Evolutionary conservation across 2,113 vertebrate genomes (phyloP), one percentile per base, ranked within the genome.

Genomic region (Cnemophilus loriae): DNA sequence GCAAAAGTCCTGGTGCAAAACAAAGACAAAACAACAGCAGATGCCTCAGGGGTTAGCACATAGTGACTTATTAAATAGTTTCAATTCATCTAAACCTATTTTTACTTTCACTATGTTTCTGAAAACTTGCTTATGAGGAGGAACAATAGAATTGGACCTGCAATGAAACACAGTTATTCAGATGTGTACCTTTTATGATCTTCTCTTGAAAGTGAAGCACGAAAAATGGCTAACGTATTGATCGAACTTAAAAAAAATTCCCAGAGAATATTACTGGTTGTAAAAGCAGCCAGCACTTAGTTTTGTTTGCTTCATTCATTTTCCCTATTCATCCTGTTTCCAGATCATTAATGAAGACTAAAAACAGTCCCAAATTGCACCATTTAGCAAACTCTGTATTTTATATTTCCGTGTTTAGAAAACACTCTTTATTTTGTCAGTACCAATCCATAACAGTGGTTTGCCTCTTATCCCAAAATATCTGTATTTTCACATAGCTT

Each of bases 291-390:
- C 32, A 86, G 39, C 2, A 12, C 70, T 81, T 69, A 83, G 37
- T 73, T 85, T 83, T 4, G 1, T 83, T 90, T 90, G n/a, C 53
- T 94, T 86, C 37, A 56, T 49, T 90, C 59, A 84, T 94, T 93
- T 92, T 88, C 55, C 26, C 39, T 77, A 74, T 92, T 96, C 76
- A 77, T 77, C 55, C 79, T 89, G 21, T 93, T 93, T 95, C 80
- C 80, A 89, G 64, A 84, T 89, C 86, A 92, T 94, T 95, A 95
- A 92, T 91, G 65, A 94, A 94, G 49, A 82, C 87, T 91, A 92
- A 90, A 92, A 83, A 12, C 37, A 61, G 76, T 86, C 55, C 28
- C 84, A 86, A 95, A 90, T 35, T 71, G 59, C 50, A 42, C 26
- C 42, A 74, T 90, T 95, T 90, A 74, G 55, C 49, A 88, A 76